phyloP scores from a whole-genome alignment of 2,113 vertebrate genomes.

The Crotalus viridis region DNA sequence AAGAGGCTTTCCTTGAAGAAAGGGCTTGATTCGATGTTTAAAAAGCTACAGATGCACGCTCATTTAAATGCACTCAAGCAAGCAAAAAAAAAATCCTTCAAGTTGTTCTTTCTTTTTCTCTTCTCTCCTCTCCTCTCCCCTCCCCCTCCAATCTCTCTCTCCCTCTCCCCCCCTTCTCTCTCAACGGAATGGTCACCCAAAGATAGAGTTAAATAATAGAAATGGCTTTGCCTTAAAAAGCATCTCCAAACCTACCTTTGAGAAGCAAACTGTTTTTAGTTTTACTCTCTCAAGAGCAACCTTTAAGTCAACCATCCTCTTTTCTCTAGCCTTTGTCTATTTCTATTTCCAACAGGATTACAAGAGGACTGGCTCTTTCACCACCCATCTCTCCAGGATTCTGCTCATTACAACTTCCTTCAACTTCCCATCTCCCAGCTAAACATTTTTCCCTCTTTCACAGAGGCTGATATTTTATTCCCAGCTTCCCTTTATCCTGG shows the following conservation, averaged over 20 bases:
- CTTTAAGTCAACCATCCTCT: slow-evolving; percentile 26
- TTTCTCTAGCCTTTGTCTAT: not conserved
- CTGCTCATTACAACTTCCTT: not conserved
- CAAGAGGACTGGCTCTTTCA: not conserved
- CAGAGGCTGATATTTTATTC: not conserved
- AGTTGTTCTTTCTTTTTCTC: slow-evolving; percentile 9
- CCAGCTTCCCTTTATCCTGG: not conserved
- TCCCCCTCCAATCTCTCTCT: not conserved
- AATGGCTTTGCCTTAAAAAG: slow-evolving; percentile 23
- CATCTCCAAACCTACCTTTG: slow-evolving; percentile 46
- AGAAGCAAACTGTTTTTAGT: slow-evolving; percentile 31
- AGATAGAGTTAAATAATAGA: slow-evolving; percentile 43
- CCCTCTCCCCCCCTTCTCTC: not conserved
- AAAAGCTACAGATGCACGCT: not conserved
- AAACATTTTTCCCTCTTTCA: slow-evolving; percentile 25
- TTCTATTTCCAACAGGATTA: not conserved
- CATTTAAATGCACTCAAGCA: not conserved
- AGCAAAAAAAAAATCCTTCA: slow-evolving; percentile 12
- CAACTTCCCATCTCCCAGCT: slow-evolving; percentile 12
- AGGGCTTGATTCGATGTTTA: not conserved
- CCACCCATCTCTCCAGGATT: slow-evolving; percentile 27
- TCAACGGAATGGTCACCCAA: slow-evolving; percentile 30
- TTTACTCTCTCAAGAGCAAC: slow-evolving; percentile 30
- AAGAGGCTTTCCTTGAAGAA: not conserved
- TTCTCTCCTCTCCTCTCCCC: not conserved